phyloP scores from a whole-genome alignment of 1,140 invertebrate genomes.

The Fopius arisanus region DNA sequence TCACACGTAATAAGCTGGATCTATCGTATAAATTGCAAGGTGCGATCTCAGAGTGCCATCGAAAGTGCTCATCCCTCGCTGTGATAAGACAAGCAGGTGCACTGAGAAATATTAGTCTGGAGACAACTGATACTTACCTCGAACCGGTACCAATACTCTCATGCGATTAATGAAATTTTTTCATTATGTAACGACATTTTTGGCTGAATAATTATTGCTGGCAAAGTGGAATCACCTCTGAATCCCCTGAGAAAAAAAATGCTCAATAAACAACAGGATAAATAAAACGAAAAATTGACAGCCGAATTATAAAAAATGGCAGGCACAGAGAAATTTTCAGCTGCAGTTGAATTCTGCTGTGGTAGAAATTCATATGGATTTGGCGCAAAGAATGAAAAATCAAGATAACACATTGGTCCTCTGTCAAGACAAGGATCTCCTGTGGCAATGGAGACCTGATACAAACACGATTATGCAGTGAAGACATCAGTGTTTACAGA shows the following conservation, averaged over 20 bases:
- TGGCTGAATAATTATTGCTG: no score
- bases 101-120: constrained; percentile 1
- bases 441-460: neutral
- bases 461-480: constrained; percentile 8
- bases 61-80: neutral
- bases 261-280: no score
- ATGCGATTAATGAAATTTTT: neutral
- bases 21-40: constrained; percentile 30
- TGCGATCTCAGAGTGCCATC: constrained; percentile 14
- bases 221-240: no score
- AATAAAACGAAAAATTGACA: no score
- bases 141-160: neutral
- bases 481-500: constrained; percentile 41
- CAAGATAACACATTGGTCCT: neutral
- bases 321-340: no score
- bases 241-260: no score
- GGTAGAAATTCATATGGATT: no score
- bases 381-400: neutral
- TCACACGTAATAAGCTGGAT: constrained; percentile 24
- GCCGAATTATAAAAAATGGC: no score
- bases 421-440: constrained; percentile 17
- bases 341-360: no score
- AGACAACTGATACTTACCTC: constrained; percentile 5
- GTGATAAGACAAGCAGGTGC: constrained; percentile 37
- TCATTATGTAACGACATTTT: neutral